These are phyloP conservation scores for Lithophane semibrunnea DNA, from an alignment of 2,888 invertebrate species.

Conservation along the genomic window DNA sequence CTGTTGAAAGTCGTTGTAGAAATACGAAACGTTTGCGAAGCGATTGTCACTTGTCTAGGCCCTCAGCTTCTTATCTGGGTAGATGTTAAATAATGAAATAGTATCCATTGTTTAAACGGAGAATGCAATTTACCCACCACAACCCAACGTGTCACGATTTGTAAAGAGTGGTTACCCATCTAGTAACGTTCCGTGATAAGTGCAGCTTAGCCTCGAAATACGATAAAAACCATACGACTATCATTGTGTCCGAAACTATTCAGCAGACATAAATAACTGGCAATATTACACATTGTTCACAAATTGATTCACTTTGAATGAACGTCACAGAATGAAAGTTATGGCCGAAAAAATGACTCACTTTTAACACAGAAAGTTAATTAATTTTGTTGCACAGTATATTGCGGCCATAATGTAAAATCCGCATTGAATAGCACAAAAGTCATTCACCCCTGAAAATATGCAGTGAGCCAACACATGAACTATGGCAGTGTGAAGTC, in stretches of 20 bases:
- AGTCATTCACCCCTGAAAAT: neutral
- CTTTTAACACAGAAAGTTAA: neutral
- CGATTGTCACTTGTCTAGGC: too few species aligned
- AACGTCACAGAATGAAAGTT: neutral
- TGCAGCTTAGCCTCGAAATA: too few species aligned
- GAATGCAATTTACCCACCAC: neutral
- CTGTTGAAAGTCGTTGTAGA: too few species aligned
- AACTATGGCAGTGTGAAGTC: constrained; percentile 25
- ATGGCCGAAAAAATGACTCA: neutral
- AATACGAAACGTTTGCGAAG: too few species aligned
- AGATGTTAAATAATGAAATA: neutral
- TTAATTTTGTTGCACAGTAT: neutral
- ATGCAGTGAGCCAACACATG: constrained; percentile 1
- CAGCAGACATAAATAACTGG: neutral
- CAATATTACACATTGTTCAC: neutral
- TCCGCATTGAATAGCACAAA: neutral
- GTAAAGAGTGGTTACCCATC: neutral
- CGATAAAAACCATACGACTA: too few species aligned
- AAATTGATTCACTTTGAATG: constrained; percentile 1
- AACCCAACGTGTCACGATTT: neutral
- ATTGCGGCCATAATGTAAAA: neutral
- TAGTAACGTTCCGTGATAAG: neutral
- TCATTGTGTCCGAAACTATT: neutral
- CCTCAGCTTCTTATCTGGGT: neutral
- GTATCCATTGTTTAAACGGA: neutral